Percentiles rank a stretch among this genome's conserved stretches.
Conservation (phyloP, 2,113 vertebrate genomes). For the Microcebus tavaratra region DNA sequence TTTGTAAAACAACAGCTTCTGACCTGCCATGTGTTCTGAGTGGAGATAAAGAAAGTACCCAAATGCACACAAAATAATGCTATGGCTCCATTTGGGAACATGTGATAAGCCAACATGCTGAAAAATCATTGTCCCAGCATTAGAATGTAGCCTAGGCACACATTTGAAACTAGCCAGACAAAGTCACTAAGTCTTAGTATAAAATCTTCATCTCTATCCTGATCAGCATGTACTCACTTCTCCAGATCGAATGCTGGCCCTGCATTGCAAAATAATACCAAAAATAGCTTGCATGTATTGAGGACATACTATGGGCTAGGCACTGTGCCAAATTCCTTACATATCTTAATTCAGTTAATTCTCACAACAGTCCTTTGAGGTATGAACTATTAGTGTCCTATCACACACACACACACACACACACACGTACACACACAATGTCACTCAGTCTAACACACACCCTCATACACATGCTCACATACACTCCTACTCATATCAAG, state of each 20-base stretch:
- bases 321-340: not conserved
- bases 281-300: not conserved
- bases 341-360: not conserved
- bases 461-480: not conserved
- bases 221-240: not conserved
- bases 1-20: not conserved
- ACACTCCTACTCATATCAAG: not conserved
- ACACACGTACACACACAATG: not conserved
- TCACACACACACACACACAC: not conserved
- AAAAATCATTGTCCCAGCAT: not conserved
- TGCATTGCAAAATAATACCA: slow-evolving; percentile 6
- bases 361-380: not conserved
- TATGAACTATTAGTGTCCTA: not conserved
- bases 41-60: not conserved
- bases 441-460: not conserved
- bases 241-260: not conserved
- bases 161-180: slow-evolving; percentile 30
- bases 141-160: not conserved
- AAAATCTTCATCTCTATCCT: slow-evolving; percentile 29
- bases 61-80: slow-evolving; percentile 26
- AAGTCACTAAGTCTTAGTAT: not conserved
- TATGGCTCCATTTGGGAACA: not conserved
- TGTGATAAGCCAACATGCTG: not conserved
- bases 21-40: not conserved
- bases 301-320: not conserved